Conservation (phyloP, 2,113 vertebrate genomes). For the Marcusenius ussheri region DNA sequence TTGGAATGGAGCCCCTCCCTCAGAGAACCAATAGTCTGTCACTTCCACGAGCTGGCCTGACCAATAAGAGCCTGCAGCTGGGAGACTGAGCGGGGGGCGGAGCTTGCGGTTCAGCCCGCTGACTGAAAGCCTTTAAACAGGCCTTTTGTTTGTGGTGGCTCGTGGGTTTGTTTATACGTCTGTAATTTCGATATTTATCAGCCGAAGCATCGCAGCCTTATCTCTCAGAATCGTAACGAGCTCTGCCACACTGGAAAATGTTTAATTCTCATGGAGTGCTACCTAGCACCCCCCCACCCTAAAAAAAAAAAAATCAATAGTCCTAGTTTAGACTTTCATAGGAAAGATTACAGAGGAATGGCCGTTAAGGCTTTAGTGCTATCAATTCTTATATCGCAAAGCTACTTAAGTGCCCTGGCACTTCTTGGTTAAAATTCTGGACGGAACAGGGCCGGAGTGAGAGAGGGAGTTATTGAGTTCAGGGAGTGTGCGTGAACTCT, state of each 20-base stretch:
- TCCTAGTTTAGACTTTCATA: slow-evolving; percentile 71
- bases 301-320: slow-evolving; percentile 67
- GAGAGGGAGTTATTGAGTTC: slow-evolving; percentile 45
- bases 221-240: slow-evolving; percentile 54
- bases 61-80: background rate
- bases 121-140: slow-evolving; percentile 10
- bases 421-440: slow-evolving; percentile 55
- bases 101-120: background rate
- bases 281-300: slow-evolving; percentile 39
- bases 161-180: slow-evolving; percentile 43
- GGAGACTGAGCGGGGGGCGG: background rate
- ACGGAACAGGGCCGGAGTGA: slow-evolving; percentile 47
- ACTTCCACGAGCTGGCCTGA: background rate
- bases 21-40: background rate
- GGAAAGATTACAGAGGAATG: slow-evolving; percentile 76
- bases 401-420: slow-evolving; percentile 65
- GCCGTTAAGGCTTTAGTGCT: slow-evolving; percentile 72
- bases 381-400: slow-evolving; percentile 69
- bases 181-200: slow-evolving; percentile 47
- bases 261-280: slow-evolving; percentile 64
- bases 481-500: slow-evolving; percentile 33
- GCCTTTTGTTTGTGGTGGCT: slow-evolving; percentile 52
- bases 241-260: slow-evolving; percentile 70
- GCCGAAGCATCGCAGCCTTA: slow-evolving; percentile 61
- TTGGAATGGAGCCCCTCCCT: background rate